These are phyloP conservation scores for Cyclopterus lumpus DNA, from an alignment of 2,797 vertebrate genomes.

Conservation along the genomic window DNA sequence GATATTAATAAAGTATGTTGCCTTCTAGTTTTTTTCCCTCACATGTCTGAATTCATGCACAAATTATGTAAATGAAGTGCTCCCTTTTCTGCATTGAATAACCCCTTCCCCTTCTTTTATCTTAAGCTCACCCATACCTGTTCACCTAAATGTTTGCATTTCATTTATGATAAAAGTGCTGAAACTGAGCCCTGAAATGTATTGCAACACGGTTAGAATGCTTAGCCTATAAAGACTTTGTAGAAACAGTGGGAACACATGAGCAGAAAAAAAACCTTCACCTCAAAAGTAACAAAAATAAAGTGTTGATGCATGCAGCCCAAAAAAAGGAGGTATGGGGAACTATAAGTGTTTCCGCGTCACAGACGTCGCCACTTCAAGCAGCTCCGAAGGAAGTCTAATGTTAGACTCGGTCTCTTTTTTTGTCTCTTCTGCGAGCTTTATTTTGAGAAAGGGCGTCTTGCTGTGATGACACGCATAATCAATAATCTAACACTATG, in stretches of 20 bases:
- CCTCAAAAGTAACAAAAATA: neutral
- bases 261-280: neutral
- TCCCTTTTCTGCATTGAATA: neutral
- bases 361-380: neutral
- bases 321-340: neutral
- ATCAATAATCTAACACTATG: neutral
- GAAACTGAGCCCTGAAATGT: neutral
- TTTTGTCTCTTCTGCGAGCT: neutral
- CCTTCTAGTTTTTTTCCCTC: neutral
- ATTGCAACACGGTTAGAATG: neutral
- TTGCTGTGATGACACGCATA: neutral
- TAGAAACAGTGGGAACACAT: neutral
- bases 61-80: neutral
- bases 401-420: neutral
- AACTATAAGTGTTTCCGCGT: neutral
- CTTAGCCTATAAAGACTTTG: neutral
- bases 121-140: neutral
- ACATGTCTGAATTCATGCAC: neutral
- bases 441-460: neutral
- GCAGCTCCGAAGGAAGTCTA: neutral
- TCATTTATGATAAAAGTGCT: neutral
- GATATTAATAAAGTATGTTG: constrained; percentile 8
- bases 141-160: neutral
- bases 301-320: neutral
- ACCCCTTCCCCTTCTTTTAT: neutral